Evolutionary conservation across 1,140 invertebrate genomes (phyloP), one percentile per base, ranked within the genome.

Genomic region (Magallana angulata): DNA sequence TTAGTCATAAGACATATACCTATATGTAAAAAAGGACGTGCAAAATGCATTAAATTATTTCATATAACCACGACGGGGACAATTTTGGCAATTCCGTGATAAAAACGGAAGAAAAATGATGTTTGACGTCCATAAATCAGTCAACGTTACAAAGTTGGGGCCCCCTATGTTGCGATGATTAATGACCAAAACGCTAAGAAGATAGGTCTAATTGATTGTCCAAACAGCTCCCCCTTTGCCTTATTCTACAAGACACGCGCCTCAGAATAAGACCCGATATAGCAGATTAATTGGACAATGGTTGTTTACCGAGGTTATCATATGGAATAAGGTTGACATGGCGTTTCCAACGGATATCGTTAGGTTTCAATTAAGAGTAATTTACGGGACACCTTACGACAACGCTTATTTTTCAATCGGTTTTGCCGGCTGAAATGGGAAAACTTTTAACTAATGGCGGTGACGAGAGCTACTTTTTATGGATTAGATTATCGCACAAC

Each of bases 71-170:
- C 24, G 68, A 30, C 12, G 68, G 30, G 36, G 68, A 76, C 68
- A 24, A 76, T 30, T 76, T 24, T 76, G 68, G 36, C 68, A 76
- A 76, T 76, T 24, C 68, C 7, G 24, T 76, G 68, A 76, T 76
- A 76, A 9, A 24, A 76, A 12, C 24, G 68, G 68, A 76, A 76
- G 68, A 76, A 76, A 76, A 76, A 76, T 76, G 36, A 30, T 76
- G 68, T 76, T 76, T 76, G 68, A 76, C 68, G 68, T 76, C 24
- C 68, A 76, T 76, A 76, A 76, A 76, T 76, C 68, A 76, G 68
- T 76, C 68, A 76, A 9, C 11, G 24, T 18, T 36, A 76, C 68
- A 76, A 76, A 30, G 24, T 36, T 30, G 7, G 68, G 68, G 36
- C 68, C 68, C 68, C 68, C 68, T 76, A 76, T 76, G 68, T 36